Evolutionary conservation across 1,140 invertebrate genomes (phyloP), one percentile per base, ranked within the genome.

Genomic region (Saccostrea cuccullata): DNA sequence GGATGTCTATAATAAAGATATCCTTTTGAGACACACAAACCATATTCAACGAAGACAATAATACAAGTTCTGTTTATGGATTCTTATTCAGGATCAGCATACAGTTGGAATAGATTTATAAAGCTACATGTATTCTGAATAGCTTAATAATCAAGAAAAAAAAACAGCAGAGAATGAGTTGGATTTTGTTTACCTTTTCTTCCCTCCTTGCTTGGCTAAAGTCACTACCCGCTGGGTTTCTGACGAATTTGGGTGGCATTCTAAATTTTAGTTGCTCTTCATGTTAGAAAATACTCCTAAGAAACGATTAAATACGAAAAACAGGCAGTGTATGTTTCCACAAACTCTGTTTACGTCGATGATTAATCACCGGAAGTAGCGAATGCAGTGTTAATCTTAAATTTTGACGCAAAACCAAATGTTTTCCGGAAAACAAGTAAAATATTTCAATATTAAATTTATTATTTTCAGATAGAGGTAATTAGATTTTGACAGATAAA

Each of bases 211-310:
- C 90, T 20, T 82, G 60, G 23, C 87, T 86, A 4, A 86, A 60
- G 36, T 92, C 92, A 23, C 86, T 82, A 40, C 83, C 87, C 55
- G 90, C 93, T 82, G 90, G 90, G 26, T 90, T 91, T 58, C 93
- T 87, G 20, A 84, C 91, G 90, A 94, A 94, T 85, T 94, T 94
- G 20, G 93, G 92, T 11, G 92, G 92, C 92, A 93, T 93, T 56
- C n/a, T 92, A 15, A 36, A 12, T 36, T 17, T 77, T 4, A 77
- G 13, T 15, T 13, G 12, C 26, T 77, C 70, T 36, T 77, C 30
- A 17, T 64, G 0, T 77, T 77, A 77, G 26, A 77, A 77, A 64
- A 64, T 64, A 17, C n/a, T 3, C n/a, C 17, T n/a, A 20, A 20
- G 5, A 64, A 17, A 64, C 15, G 17, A 64, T 64, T 17, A 20